Evolutionary conservation across 2,797 vertebrate genomes (phyloP), one percentile per base, ranked within the genome.

Genomic region (Cryptoblepharus egeriae): DNA sequence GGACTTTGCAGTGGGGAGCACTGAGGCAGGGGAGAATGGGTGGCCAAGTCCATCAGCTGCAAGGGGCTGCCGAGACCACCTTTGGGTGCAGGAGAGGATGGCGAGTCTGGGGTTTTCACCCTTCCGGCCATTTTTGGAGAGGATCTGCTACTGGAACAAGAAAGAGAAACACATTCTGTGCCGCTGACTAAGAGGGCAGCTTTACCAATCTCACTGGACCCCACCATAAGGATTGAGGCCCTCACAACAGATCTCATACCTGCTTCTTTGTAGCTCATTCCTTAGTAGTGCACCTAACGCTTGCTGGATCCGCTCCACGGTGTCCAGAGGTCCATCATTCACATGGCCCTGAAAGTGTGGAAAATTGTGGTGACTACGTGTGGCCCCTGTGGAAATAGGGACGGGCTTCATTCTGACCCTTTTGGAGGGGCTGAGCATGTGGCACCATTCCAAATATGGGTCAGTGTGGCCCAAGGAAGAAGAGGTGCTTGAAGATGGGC

Each of bases 201-300:
- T n/a, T n/a, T n/a, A n/a, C n/a, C n/a, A n/a, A n/a, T n/a, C n/a
- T n/a, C 13, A 18, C 15, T 18, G 15, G 49, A 52, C 18, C 49
- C 49, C 3, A 4, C 49, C 49, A 1, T 4, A 4, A 3, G 49
- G 13, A 16, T 52, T 10, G 49, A 15, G 49, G 49, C 49, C 2
- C 13, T 49, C n/a, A n/a, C n/a, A n/a, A n/a, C n/a, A n/a, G n/a
- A 37, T 11, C 13, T 15, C 72, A 28, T 89, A 96, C 96, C 95
- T 95, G 89, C 35, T 70, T 1, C 83, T 81, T 61, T 83, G 86
- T 64, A 85, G 83, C 81, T 80, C 83, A 5, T 76, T 86, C 52
- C 81, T 90, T 73, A 88, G 30, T 0, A 88, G 64, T 85, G 42
- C 5, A 6, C 32, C 65, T 0, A 90, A 88, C 2, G 87, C 70